Evolutionary conservation across 2,797 vertebrate genomes (phyloP), one percentile per base, ranked within the genome.

Genomic region (Borostomias antarcticus): DNA sequence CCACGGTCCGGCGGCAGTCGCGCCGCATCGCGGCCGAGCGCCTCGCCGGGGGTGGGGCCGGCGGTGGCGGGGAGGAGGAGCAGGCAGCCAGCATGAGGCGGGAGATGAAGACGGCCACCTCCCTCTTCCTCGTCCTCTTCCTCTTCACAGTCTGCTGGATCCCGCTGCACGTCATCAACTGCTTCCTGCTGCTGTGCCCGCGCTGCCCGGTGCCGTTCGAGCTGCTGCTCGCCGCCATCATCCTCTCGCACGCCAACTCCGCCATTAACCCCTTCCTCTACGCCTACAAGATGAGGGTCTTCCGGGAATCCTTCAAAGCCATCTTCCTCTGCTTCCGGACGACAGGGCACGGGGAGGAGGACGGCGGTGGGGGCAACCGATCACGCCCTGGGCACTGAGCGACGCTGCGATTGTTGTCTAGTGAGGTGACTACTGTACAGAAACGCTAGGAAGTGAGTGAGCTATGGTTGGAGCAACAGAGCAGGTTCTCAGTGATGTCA

Each of bases 61-160:
- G 53, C 1, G 53, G 60, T 1, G 74, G 75, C 68, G 11, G 64
- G 1, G 79, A 77, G 32, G 52, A 23, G 19, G 85, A 63, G n/a
- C 74, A 79, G 0, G 73, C 73, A 0, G 88, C 73, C 0, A 69
- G 79, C 0, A 30, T 77, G 72, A 82, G 77, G 0, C 83, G 73
- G 15, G 93, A 94, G 78, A 78, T 90, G 63, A 92, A 90, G 76
- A 93, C 86, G 0, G 91, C 91, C 2, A 86, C 84, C 0, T 90
- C 92, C 0, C 87, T 94, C 1, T 94, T 93, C 57, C 83, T 93
- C 3, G 89, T 94, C 2, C 89, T 94, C 21, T 93, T 93, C 74
- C 90, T 94, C 23, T 94, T 94, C 77, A 85, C 91, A 0, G 23
- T 85, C 58, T 93, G 93, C 80, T 94, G 93, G 92, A 90, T 93